Conservation (phyloP, 2,888 invertebrate genomes). For the Mechanitis mazaeus region DNA sequence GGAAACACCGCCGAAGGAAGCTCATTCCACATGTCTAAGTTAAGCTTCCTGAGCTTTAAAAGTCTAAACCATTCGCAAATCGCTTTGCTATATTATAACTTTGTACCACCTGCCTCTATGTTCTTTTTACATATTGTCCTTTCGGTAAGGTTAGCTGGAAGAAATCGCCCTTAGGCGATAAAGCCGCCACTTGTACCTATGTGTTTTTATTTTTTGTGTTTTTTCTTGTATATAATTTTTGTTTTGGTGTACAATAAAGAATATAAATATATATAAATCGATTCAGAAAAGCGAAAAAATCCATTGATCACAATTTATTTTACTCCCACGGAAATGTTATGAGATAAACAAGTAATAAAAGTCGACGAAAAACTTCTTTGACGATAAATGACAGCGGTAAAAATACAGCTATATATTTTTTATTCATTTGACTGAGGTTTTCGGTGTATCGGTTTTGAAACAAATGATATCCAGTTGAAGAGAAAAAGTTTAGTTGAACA, state of each 20-base stretch:
- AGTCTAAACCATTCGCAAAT: background rate
- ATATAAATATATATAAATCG: background rate
- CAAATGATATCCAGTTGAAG: background rate
- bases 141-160: too few species aligned
- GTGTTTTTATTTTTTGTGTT: too few species aligned
- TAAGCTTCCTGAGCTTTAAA: too few species aligned
- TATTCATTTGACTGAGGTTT: background rate
- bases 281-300: constrained; percentile 10
- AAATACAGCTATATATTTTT: background rate
- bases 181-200: too few species aligned
- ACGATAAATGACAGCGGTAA: constrained; percentile 19
- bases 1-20: too few species aligned
- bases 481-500: background rate
- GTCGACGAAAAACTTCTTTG: constrained; percentile 7
- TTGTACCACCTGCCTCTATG: too few species aligned
- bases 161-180: too few species aligned
- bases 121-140: too few species aligned
- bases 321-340: constrained; percentile 17
- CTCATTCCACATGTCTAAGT: too few species aligned
- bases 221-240: too few species aligned
- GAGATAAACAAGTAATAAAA: constrained; percentile 21
- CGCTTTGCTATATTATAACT: too few species aligned
- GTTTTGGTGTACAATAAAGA: too few species aligned
- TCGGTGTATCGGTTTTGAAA: background rate
- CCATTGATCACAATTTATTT: constrained; percentile 25